Base-by-base conservation (phyloP, 2,113 vertebrate species). In the Tautogolabrus adspersus region DNA sequence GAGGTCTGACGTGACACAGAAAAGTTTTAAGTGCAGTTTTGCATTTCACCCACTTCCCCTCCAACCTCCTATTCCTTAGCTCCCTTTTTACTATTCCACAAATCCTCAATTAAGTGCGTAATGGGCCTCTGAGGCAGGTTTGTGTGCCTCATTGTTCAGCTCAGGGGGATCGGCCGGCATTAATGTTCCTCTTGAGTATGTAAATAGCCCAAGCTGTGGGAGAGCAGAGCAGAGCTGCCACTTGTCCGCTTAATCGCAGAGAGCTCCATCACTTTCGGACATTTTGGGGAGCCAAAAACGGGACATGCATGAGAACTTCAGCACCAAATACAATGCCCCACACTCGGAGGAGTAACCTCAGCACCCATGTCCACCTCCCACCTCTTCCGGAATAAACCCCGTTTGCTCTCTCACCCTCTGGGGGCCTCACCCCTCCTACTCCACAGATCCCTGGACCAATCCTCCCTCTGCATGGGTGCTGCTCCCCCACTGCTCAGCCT, bases 171-270 rank as follows among this genome's bases (percentile, higher is more conserved):
- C 84, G 83, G 66, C 59, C 34, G 75, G 84, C 88, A 89, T 94
- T 94, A 93, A 93, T 92, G 91, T 90, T 87, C 83, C 91, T 89
- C 91, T 93, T 90, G 87, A 91, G 90, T 87, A 86, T 91, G 91
- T 91, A 92, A 95, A 94, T 90, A 87, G 85, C 83, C 46, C 8
- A 79, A 85, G 90, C 91, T 93, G 92, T 94, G 93, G 93, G 93
- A 94, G 94, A 86, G 81, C 77, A 37, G 89, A 81, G 88, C 85
- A 1, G 87, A 92, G 88, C 84, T 91, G 92, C 89, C 88, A 92
- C 88, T 92, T 90, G 89, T 88, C 84, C 59, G 87, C 89, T 93
- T 90, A 89, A 93, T 93, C 87, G 72, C 37, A 22, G 78, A 82
- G 85, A 83, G 88, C 90, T 94, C 90, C 92, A 93, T 94, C 92